phyloP scores from a whole-genome alignment of 2,113 vertebrate species.

The Ochotona curzoniae region DNA sequence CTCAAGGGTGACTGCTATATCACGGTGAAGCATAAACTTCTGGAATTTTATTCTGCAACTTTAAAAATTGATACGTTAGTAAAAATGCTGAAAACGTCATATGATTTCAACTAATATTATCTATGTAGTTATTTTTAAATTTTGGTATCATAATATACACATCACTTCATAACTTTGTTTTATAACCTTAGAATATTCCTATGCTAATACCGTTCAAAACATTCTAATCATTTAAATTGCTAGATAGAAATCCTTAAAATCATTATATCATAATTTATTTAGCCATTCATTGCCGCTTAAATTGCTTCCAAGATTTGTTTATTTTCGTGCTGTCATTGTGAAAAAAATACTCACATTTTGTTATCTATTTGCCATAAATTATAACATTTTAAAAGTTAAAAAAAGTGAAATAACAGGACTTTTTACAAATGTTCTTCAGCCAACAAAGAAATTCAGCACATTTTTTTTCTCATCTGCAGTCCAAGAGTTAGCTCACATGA shows the following conservation, averaged over 20 bases:
- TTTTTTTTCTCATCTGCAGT: neutral
- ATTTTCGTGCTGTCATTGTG: too few species aligned
- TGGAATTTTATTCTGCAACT: neutral
- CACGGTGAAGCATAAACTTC: neutral
- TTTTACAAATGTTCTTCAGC: neutral
- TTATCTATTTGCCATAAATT: too few species aligned
- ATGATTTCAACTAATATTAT: neutral
- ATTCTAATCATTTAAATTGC: neutral
- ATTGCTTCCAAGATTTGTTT: too few species aligned
- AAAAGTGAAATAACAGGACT: neutral
- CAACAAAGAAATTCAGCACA: neutral
- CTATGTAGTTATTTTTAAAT: neutral
- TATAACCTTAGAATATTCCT: neutral
- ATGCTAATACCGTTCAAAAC: neutral
- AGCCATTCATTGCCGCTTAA: neutral
- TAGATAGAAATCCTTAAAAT: neutral
- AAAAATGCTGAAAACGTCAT: neutral
- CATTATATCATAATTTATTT: neutral
- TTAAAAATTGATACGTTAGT: neutral
- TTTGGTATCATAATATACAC: neutral
- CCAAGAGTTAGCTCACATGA: neutral
- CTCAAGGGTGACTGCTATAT: neutral
- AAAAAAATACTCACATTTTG: too few species aligned
- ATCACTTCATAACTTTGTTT: neutral
- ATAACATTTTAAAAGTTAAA: neutral